phyloP scores from a whole-genome alignment of 1,140 invertebrate species.

The Bilobella aurantiaca region DNA sequence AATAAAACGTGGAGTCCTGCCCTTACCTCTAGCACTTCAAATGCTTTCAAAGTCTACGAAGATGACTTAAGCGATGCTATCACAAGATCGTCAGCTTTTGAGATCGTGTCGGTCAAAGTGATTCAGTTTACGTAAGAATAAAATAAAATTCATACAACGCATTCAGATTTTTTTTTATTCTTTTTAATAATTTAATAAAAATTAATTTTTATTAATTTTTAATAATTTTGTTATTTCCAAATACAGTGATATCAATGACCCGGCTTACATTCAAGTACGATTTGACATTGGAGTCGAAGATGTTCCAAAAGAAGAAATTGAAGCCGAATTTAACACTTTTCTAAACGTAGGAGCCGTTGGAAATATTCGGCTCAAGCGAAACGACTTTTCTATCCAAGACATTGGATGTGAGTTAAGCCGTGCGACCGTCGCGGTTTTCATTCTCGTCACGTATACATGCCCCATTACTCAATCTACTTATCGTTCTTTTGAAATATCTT shows the following conservation, averaged over 20 bases:
- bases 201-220: constrained; percentile 5
- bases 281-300: constrained; percentile 30
- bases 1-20: constrained; percentile 31
- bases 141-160: not conserved
- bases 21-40: constrained; percentile 9
- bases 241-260: constrained; percentile 22
- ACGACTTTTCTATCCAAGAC: constrained; percentile 44
- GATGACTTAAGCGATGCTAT: constrained; percentile 22
- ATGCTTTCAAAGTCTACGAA: constrained; percentile 21
- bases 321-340: constrained; percentile 19
- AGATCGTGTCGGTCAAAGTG: constrained; percentile 22
- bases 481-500: not conserved
- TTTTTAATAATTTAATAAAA: too few relatives aligned
- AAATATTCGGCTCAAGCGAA: constrained; percentile 39
- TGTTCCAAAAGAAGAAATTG: constrained; percentile 15
- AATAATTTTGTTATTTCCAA: constrained; percentile 2
- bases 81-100: constrained; percentile 4
- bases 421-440: too few relatives aligned
- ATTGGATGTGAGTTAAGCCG: constrained; percentile 43
- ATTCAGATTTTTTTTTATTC: too few relatives aligned
- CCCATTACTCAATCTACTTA: too few relatives aligned
- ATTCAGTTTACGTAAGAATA: constrained; percentile 27
- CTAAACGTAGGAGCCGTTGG: constrained; percentile 44
- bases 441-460: too few relatives aligned
- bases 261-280: constrained; percentile 17